phyloP scores from a whole-genome alignment of 2,888 invertebrate genomes.

The Euphydryas editha region DNA sequence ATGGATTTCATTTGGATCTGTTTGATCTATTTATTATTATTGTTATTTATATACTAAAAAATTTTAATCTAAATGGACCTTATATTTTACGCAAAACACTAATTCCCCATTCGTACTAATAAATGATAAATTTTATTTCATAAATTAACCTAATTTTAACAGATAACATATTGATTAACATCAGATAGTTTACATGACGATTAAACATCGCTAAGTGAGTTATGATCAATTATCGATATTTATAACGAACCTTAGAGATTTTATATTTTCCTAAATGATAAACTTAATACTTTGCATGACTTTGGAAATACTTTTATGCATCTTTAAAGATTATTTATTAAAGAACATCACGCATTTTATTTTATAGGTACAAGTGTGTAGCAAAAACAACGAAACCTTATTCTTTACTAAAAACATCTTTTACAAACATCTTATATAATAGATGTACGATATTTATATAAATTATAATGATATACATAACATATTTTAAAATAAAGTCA shows the following conservation, averaged over 20 bases:
- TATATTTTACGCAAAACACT: background rate
- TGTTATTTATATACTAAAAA: too few species aligned
- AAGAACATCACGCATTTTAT: too few species aligned
- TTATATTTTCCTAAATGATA: too few species aligned
- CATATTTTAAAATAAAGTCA: slow-evolving; percentile 9
- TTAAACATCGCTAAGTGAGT: background rate
- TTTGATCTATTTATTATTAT: too few species aligned
- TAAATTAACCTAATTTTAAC: background rate
- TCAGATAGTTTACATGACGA: background rate
- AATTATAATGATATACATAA: background rate
- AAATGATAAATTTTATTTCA: background rate
- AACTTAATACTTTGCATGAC: too few species aligned
- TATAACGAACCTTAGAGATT: too few species aligned
- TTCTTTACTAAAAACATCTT: background rate
- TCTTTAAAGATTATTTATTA: too few species aligned
- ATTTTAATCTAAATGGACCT: background rate
- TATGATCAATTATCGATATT: background rate
- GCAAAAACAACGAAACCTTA: too few species aligned
- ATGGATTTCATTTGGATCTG: too few species aligned
- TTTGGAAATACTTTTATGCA: too few species aligned
- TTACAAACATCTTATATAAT: background rate
- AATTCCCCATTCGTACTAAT: background rate
- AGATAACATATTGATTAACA: background rate
- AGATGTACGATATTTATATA: background rate
- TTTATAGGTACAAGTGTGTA: too few species aligned